Base-by-base conservation (phyloP, 2,888 invertebrate species). In the Deilephila elpenor region DNA sequence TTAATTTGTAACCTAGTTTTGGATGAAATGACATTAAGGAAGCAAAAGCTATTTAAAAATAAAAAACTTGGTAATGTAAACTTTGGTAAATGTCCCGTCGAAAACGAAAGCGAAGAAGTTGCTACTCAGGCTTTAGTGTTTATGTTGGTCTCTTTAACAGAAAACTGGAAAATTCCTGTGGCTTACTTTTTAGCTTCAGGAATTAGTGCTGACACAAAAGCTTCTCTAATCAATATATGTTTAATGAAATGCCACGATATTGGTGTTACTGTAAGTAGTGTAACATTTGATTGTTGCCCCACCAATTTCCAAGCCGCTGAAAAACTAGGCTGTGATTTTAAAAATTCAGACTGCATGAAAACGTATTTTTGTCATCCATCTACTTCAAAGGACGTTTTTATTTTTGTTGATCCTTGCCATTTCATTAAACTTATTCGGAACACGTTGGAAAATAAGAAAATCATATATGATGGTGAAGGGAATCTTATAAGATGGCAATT, bases 121-220 rank as follows among this genome's bases (percentile, higher is more conserved):
- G 80, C 80, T 5, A 73, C 78, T 25, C 71, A 79, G 62, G 85
- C 81, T 17, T 77, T 83, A 67, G 82, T 85, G 7, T 83, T 87
- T 64, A 78, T 87, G 77, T 32, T 87, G 2, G 82, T 82, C 2
- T 74, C 77, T 19, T 59, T 85, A 56, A 82, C 82, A 76, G 78
- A 82, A 73, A 76, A 74, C 11, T 86, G 83, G 84, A 86, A 87
- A 78, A 59, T 88, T 17, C 87, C 84, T 29, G 76, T 87, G 8
- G 86, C 82, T 0, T 87, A 87, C 75, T 88, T 86, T 77, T 78
- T 87, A 20, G 77, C 79, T 34, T 64, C 79, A 25, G 79, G 83
- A 11, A 70, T 87, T 6, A 74, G 29, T 20, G 80, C 79, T 5
- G 74, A 81, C 73, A 80, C 77, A 72, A 81, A 81, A 73, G 78